These are phyloP conservation scores for Tinea pellionella DNA, from an alignment of 2,888 invertebrate genomes.

Conservation along the genomic window DNA sequence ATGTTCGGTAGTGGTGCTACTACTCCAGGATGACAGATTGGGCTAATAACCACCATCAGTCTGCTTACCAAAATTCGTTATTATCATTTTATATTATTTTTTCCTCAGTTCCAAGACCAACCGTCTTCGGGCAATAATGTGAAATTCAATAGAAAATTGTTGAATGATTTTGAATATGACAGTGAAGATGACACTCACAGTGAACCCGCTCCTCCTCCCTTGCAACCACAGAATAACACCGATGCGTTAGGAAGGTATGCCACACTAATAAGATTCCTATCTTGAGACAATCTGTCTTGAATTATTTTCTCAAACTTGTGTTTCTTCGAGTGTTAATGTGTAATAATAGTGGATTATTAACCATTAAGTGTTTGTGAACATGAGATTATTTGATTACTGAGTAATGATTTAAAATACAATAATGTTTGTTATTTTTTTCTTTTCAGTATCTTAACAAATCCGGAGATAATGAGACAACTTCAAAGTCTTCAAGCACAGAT, in stretches of 20 bases:
- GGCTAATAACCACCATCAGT: too few species aligned
- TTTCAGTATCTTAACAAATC: constrained; percentile 81
- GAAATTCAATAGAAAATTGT: constrained; percentile 82
- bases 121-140: constrained; percentile 40
- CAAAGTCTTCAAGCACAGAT: constrained; percentile 80
- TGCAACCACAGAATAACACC: constrained; percentile 27
- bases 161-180: constrained; percentile 88
- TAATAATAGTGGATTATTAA: too few species aligned
- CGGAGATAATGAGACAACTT: constrained; percentile 89
- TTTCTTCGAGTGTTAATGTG: too few species aligned
- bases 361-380: too few species aligned
- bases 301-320: too few species aligned
- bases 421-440: constrained; percentile 18
- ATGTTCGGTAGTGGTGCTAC: too few species aligned
- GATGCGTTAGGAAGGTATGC: constrained; percentile 54
- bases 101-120: constrained; percentile 36
- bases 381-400: too few species aligned
- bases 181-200: constrained; percentile 86
- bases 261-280: neutral
- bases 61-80: too few species aligned
- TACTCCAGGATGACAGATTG: too few species aligned
- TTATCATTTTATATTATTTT: too few species aligned
- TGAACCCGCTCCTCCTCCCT: constrained; percentile 22
- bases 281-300: neutral
- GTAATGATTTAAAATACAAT: too few species aligned